phyloP scores from a whole-genome alignment of 2,888 invertebrate species.

The Mystacides longicornis region DNA sequence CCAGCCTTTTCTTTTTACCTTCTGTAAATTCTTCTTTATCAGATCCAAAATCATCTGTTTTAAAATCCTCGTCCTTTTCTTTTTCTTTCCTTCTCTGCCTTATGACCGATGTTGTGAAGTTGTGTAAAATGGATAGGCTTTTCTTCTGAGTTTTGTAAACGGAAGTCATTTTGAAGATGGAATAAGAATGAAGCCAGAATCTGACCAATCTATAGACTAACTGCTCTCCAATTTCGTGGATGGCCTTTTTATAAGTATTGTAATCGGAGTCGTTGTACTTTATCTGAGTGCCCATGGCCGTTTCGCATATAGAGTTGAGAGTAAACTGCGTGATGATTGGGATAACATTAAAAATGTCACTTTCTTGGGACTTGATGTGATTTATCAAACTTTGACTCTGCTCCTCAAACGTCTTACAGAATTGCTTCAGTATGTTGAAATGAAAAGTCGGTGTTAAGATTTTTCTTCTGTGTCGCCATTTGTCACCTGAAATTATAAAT shows the following conservation, averaged over 20 bases:
- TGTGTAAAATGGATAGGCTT: constrained; percentile 28
- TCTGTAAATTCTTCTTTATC: background rate
- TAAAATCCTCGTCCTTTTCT: background rate
- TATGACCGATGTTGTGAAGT: constrained; percentile 16
- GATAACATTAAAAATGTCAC: constrained; percentile 37
- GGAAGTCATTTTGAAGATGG: constrained; percentile 45
- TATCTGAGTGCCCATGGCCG: constrained; percentile 5
- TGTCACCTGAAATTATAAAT: constrained; percentile 34
- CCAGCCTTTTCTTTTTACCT: constrained; percentile 43
- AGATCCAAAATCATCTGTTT: too few species aligned
- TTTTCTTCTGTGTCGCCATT: constrained; percentile 56
- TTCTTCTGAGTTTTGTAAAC: constrained; percentile 42
- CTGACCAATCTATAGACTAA: constrained; percentile 38
- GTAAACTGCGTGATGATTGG: constrained; percentile 45
- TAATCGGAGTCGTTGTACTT: background rate
- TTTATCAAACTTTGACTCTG: constrained; percentile 34
- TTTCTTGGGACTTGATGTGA: constrained; percentile 30
- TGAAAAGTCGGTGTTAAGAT: constrained; percentile 60
- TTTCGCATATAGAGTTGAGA: constrained; percentile 45
- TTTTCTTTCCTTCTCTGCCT: constrained; percentile 9
- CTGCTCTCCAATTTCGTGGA: constrained; percentile 20
- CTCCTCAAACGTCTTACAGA: constrained; percentile 34
- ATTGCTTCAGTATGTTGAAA: constrained; percentile 50
- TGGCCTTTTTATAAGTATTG: background rate
- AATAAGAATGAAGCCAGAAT: constrained; percentile 50